Conservation (phyloP, 2,888 invertebrate species). For the Philhelius pedissequus region DNA sequence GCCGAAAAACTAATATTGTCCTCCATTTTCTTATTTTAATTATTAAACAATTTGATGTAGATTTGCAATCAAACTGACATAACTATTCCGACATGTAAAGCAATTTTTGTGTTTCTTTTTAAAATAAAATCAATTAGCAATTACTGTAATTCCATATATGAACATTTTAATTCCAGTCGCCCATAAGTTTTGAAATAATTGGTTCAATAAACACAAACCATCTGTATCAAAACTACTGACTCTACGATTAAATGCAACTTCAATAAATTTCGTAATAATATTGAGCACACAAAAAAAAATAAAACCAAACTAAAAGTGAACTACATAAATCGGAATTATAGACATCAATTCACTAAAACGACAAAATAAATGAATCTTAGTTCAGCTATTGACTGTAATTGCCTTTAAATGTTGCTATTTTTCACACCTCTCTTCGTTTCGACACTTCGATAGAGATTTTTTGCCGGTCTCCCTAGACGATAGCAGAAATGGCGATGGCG, state of each 20-base stretch:
- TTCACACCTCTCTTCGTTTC: constrained; percentile 59
- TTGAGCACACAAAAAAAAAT: not conserved
- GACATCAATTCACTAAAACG: constrained; percentile 8
- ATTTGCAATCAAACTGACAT: not conserved
- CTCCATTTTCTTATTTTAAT: not conserved
- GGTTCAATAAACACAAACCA: not conserved
- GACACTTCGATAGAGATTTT: constrained; percentile 13
- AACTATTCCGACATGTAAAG: not conserved
- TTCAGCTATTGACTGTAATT: constrained; percentile 52
- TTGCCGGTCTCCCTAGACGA: constrained; percentile 1
- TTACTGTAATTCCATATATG: constrained; percentile 37
- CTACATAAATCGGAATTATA: constrained; percentile 31
- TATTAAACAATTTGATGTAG: not conserved
- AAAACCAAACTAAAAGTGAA: constrained; percentile 4
- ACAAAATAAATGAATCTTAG: constrained; percentile 54
- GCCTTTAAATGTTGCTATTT: constrained; percentile 56
- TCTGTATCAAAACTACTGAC: not conserved
- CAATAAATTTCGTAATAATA: constrained; percentile 23
- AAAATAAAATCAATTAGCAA: constrained; percentile 23
- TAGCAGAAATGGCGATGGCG: not conserved
- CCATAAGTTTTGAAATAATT: constrained; percentile 24
- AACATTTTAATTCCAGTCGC: constrained; percentile 16
- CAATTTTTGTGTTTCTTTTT: not conserved
- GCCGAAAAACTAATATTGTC: not conserved
- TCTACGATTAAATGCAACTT: not conserved